Evolutionary conservation across 2,113 vertebrate species (phyloP).

Genomic region (Porphyrio hochstetteri): DNA sequence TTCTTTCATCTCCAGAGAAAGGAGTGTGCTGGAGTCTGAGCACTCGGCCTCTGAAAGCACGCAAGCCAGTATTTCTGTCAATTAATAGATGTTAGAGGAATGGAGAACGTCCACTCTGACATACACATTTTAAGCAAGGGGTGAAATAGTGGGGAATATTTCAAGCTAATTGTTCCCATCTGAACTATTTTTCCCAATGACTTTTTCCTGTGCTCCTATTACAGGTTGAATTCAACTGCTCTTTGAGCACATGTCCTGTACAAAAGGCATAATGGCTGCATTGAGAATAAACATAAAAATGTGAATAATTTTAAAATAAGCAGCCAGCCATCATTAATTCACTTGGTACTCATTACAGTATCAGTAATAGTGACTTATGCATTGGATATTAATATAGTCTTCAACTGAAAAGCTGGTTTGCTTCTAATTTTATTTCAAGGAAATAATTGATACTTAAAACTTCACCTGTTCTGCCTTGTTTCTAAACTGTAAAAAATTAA

Average conservation of each 20-base stretch:
- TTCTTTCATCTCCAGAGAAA: conserved; percentile 55
- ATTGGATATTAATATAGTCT: conserved; percentile 45
- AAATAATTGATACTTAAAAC: conserved; percentile 37
- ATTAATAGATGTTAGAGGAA: neutral
- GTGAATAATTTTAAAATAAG: conserved; percentile 68
- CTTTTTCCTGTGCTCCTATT: conserved; percentile 13
- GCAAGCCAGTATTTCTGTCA: neutral
- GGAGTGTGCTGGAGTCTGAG: conserved; percentile 42
- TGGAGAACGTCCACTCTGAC: conserved; percentile 9
- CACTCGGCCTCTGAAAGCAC: neutral
- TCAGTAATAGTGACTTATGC: conserved; percentile 58
- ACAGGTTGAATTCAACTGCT: conserved; percentile 15
- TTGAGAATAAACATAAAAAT: conserved; percentile 59
- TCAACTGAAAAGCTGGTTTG: conserved; percentile 9
- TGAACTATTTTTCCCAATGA: conserved; percentile 15
- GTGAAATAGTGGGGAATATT: conserved; percentile 1
- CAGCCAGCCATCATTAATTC: conserved; percentile 66
- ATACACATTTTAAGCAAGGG: neutral
- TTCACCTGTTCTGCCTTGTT: neutral
- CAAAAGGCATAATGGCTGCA: conserved; percentile 36
- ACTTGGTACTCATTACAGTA: conserved; percentile 61
- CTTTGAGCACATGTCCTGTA: conserved; percentile 22
- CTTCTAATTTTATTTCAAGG: conserved; percentile 52
- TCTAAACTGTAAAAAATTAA: neutral
- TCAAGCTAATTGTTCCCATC: conserved; percentile 42